Conservation (phyloP, 2,113 vertebrate species). For the Siniperca chuatsi region DNA sequence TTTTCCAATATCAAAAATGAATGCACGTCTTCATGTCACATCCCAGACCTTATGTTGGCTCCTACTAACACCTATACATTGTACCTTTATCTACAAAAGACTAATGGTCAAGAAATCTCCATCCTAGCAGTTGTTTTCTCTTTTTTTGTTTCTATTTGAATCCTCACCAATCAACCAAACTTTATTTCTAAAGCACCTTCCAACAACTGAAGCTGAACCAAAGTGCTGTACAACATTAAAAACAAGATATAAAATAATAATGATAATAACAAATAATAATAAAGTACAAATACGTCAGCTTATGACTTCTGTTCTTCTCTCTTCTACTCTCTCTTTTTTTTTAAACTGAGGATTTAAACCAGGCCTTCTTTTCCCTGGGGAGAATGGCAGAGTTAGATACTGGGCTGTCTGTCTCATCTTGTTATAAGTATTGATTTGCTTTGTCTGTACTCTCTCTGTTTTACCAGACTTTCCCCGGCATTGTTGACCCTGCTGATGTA, state of each 20-base stretch:
- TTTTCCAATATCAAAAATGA: background rate
- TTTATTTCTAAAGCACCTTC: too few relatives aligned
- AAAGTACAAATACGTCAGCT: too few relatives aligned
- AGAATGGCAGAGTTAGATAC: conserved; percentile 32
- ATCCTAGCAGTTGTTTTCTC: background rate
- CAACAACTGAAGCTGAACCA: too few relatives aligned
- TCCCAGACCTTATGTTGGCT: background rate
- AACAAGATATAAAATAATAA: too few relatives aligned
- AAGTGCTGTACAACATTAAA: too few relatives aligned
- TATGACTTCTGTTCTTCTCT: background rate
- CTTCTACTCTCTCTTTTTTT: background rate
- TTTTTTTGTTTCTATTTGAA: background rate
- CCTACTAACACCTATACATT: background rate
- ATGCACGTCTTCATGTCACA: background rate
- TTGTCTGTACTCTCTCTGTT: conserved; percentile 60
- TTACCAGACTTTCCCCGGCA: conserved; percentile 86
- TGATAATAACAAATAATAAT: too few relatives aligned
- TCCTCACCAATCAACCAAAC: background rate
- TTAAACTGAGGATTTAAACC: conserved; percentile 5
- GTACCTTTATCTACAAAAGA: background rate
- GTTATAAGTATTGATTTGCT: conserved; percentile 66
- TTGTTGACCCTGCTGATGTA: conserved; percentile 92
- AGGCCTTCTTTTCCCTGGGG: background rate
- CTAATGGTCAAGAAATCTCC: background rate
- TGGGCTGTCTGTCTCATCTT: conserved; percentile 46